A percentile compares a stretch with the other conserved stretches of the same genome.
Conservation (phyloP, 2,797 vertebrate genomes). For the Delichon dasypus region DNA sequence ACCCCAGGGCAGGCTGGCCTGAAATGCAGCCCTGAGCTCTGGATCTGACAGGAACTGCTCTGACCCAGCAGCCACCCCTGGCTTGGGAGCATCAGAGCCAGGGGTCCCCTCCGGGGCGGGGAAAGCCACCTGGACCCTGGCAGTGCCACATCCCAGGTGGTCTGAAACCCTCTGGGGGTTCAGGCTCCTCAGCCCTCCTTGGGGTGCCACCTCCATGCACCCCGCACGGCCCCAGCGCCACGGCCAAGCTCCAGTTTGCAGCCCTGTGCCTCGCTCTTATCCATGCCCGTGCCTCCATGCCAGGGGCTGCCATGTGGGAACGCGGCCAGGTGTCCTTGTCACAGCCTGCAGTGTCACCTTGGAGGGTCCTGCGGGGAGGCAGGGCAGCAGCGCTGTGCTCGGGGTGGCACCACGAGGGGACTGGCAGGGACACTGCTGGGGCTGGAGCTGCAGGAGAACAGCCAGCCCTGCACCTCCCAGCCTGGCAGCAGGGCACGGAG, state of each 20-base stretch:
- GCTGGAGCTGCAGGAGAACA: background rate
- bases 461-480: background rate
- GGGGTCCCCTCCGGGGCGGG: rapidly evolving
- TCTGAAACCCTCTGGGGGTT: rapidly evolving
- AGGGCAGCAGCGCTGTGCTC: background rate
- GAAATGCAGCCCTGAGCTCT: background rate
- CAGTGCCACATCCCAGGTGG: background rate
- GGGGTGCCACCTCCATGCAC: background rate
- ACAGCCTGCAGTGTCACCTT: background rate
- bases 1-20: background rate
- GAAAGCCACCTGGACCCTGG: background rate
- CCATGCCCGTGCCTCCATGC: background rate
- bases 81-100: rapidly evolving
- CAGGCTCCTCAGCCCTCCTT: background rate
- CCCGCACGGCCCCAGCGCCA: background rate
- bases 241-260: background rate
- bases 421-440: background rate
- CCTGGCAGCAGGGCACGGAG: background rate
- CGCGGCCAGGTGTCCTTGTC: background rate
- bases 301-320: background rate
- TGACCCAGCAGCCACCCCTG: background rate
- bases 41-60: background rate
- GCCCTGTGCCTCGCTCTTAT: background rate
- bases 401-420: rapidly evolving
- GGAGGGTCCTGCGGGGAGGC: background rate